Conservation (phyloP, 2,797 vertebrate genomes). For the Apogon talboti region DNA sequence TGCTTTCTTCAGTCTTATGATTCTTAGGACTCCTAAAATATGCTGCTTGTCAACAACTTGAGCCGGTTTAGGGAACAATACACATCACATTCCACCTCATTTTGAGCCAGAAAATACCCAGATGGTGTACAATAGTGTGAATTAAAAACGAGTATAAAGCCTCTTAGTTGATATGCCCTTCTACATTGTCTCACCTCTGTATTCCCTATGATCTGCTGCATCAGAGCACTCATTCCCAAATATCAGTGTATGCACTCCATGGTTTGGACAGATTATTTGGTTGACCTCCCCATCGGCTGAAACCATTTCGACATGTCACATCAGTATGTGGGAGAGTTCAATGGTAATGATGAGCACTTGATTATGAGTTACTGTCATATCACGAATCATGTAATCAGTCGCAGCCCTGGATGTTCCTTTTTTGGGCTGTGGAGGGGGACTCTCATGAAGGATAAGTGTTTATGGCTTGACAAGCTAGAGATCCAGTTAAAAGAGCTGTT, state of each 20-base stretch:
- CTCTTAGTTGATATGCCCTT: neutral
- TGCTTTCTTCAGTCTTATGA: too few species aligned
- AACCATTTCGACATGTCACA: conserved; percentile 40
- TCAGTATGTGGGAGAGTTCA: conserved; percentile 40
- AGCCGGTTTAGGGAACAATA: too few species aligned
- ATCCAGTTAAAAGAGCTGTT: conserved; percentile 60
- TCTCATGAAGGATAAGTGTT: conserved; percentile 44
- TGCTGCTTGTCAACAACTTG: too few species aligned
- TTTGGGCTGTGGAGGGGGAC: neutral
- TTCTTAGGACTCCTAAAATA: too few species aligned
- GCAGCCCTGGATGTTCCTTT: conserved; percentile 46
- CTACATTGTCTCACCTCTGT: neutral
- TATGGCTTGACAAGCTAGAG: conserved; percentile 57
- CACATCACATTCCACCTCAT: too few species aligned
- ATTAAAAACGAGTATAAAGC: too few species aligned
- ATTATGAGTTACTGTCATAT: conserved; percentile 63
- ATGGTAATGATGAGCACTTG: conserved; percentile 39
- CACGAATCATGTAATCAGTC: conserved; percentile 44
- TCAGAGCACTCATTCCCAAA: conserved; percentile 41
- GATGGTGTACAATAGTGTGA: too few species aligned
- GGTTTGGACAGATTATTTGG: conserved; percentile 65
- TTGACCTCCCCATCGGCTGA: conserved; percentile 49
- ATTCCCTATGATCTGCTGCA: conserved; percentile 34
- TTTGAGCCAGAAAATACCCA: too few species aligned
- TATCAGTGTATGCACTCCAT: conserved; percentile 29